A percentile compares a stretch with the other conserved stretches of the same genome.
These are phyloP conservation scores for Sebastes hubbsi DNA, from an alignment of 2,797 vertebrate species.

Conservation along the genomic window DNA sequence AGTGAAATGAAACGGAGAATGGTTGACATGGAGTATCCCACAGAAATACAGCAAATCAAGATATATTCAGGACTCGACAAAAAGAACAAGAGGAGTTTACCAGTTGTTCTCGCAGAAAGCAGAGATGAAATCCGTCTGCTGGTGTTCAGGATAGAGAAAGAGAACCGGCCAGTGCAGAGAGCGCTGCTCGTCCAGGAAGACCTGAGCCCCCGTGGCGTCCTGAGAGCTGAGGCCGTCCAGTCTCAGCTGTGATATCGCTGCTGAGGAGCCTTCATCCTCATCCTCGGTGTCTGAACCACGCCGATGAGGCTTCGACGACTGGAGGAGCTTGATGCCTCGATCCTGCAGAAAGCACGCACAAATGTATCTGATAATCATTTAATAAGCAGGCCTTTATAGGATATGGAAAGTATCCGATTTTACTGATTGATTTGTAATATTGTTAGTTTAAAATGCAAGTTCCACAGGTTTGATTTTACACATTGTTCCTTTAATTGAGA, in stretches of 20 bases:
- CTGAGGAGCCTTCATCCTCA: slow-evolving; percentile 62
- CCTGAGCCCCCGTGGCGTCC: slow-evolving; percentile 81
- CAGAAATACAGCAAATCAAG: not conserved
- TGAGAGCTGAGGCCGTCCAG: slow-evolving; percentile 82
- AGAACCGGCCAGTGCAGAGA: slow-evolving; percentile 92
- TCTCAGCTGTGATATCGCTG: slow-evolving; percentile 71
- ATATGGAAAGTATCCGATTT: not conserved
- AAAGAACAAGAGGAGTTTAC: slow-evolving; percentile 67
- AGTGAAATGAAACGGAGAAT: not conserved
- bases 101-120: slow-evolving; percentile 91
- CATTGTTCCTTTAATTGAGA: not conserved
- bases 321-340: slow-evolving; percentile 86
- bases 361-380: not conserved
- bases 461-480: not conserved
- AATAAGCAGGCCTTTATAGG: not conserved
- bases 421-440: not conserved
- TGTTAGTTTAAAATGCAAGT: too few species aligned
- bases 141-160: slow-evolving; percentile 93
- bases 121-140: slow-evolving; percentile 93
- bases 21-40: not conserved
- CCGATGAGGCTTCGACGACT: slow-evolving; percentile 3
- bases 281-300: slow-evolving; percentile 79
- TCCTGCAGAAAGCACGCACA: slow-evolving; percentile 70
- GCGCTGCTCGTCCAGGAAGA: slow-evolving; percentile 87
- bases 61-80: not conserved